These are phyloP conservation scores for Bombus sibiricus DNA, from an alignment of 1,140 invertebrate genomes.

Conservation along the genomic window DNA sequence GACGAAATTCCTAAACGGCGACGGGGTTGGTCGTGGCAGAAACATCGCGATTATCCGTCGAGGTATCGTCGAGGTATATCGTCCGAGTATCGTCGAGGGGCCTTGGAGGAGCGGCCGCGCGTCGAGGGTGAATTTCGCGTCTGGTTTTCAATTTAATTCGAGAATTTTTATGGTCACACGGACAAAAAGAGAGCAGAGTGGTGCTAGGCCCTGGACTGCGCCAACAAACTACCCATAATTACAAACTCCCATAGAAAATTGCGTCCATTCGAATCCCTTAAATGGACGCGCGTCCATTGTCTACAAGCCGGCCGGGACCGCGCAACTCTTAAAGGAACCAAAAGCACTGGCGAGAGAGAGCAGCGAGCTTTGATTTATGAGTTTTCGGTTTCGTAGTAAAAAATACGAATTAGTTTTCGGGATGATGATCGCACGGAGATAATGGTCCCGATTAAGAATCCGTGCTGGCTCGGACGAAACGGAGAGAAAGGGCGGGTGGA, in stretches of 20 bases:
- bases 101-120: not conserved
- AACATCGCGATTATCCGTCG: not conserved
- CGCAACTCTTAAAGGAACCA: constrained; percentile 64
- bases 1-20: not conserved
- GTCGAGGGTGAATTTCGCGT: constrained; percentile 19
- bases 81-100: not conserved
- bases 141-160: constrained; percentile 75
- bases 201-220: constrained; percentile 51
- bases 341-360: constrained; percentile 37
- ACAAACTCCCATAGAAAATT: constrained; percentile 83
- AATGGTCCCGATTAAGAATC: constrained; percentile 82
- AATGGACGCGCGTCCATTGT: constrained; percentile 77
- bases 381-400: constrained; percentile 82
- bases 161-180: constrained; percentile 75
- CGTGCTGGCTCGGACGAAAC: constrained; percentile 63
- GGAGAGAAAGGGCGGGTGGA: constrained; percentile 53
- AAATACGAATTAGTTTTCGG: constrained; percentile 82
- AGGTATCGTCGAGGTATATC: not conserved
- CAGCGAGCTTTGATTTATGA: constrained; percentile 81
- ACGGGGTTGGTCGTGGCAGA: not conserved
- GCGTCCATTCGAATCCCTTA: constrained; percentile 81
- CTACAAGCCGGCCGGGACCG: constrained; percentile 60
- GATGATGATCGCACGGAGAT: constrained; percentile 82
- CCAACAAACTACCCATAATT: constrained; percentile 81
- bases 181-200: constrained; percentile 60